phyloP scores from a whole-genome alignment of 2,797 vertebrate genomes.

The Sciaenops ocellatus region DNA sequence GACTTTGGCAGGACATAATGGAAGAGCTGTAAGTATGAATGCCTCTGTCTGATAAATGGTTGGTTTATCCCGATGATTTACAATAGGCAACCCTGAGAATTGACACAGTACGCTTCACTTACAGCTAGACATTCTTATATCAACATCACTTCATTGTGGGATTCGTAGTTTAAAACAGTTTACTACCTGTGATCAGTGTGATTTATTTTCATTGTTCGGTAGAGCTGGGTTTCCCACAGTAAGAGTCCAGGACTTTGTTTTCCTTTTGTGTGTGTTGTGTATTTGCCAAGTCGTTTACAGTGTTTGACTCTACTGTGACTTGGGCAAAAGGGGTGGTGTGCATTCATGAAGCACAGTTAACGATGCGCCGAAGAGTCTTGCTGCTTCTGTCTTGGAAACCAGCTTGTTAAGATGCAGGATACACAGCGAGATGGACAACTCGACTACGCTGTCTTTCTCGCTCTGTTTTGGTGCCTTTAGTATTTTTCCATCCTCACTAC shows the following conservation, averaged over 20 bases:
- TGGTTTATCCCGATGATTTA: slow-evolving; percentile 37
- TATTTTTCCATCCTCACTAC: slow-evolving; percentile 11
- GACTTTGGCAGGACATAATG: slow-evolving; percentile 13
- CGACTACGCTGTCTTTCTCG: neutral
- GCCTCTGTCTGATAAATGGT: slow-evolving; percentile 45
- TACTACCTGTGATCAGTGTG: slow-evolving; percentile 52
- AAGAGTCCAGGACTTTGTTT: slow-evolving; percentile 24
- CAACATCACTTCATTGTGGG: slow-evolving; percentile 25
- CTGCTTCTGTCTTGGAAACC: slow-evolving; percentile 50
- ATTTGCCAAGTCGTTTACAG: slow-evolving; percentile 63
- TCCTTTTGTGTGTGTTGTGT: slow-evolving; percentile 36
- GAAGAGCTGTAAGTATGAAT: slow-evolving; percentile 27
- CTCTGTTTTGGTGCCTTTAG: neutral
- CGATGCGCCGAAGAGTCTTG: slow-evolving; percentile 38
- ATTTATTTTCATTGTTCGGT: slow-evolving; percentile 50
- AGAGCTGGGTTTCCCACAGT: slow-evolving; percentile 60
- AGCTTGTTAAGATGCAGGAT: slow-evolving; percentile 39
- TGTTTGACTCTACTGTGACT: slow-evolving; percentile 51
- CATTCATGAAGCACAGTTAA: slow-evolving; percentile 43
- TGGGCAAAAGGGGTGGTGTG: slow-evolving; percentile 14
- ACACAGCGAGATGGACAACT: neutral
- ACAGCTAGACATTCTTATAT: slow-evolving; percentile 29
- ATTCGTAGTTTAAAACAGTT: slow-evolving; percentile 44
- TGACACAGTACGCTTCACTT: slow-evolving; percentile 9
- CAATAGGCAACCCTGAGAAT: neutral